Base-by-base conservation (phyloP, 2,797 vertebrate species). In the Brachyrhaphis roseni region DNA sequence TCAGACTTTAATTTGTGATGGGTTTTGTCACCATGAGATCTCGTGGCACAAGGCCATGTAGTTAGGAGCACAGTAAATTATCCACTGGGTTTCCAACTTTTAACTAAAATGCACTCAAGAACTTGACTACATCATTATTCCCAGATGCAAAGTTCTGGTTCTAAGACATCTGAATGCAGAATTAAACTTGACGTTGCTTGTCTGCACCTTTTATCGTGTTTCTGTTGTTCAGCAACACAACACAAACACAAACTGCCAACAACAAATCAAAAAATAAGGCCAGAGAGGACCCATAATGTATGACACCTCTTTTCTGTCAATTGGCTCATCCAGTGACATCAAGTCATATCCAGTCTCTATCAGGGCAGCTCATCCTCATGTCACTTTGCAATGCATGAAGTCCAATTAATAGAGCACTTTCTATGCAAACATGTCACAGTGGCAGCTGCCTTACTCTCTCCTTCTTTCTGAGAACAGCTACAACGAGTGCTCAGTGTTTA, bases 401-500 rank as follows among this genome's bases (percentile, higher is more conserved):
- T 86, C 92, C 88, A 94, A 95, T 95, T 94, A 95, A 95, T 88
- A 84, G 81, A 82, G 84, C 77, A 49, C 84, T 86, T 88, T 91
- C 89, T 90, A 85, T 91, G 92, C 86, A 86, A 80, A 86, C 79
- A 34, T 90, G 88, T 91, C 90, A 91, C 90, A 78, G 74, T 88
- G 88, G 92, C 92, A 92, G 90, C 88, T 89, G 89, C 83, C 83
- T 66, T 64, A 68, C 84, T 81, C 81, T 82, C 89, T 80, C 87
- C 86, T 82, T 81, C 80, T 87, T 90, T 79, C 71, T 70, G 84
- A 89, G 82, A 87, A 88, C 39, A n/a, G 84, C 87, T 95, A 93
- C 92, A 93, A 92, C 75, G 89, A 83, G 92, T 91, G 89, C 90
- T 94, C 93, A 94, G 92, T 95, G 92, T 95, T 94, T 93, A 94